Evolutionary conservation across 2,888 invertebrate species (phyloP).

Genomic region (Linnaemya tessellans): DNA sequence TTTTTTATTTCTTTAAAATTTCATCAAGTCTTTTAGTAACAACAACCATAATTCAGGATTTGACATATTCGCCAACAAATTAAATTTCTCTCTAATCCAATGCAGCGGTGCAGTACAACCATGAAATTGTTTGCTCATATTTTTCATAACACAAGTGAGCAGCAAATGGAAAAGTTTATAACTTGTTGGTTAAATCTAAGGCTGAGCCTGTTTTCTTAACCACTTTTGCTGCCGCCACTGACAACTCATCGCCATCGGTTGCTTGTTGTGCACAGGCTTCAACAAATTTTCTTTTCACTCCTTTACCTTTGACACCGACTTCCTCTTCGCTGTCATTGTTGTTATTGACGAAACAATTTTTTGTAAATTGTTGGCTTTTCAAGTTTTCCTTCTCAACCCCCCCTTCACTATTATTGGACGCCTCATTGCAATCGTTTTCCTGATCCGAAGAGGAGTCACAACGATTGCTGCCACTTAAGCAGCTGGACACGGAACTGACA

Average conservation of each 20-base stretch:
- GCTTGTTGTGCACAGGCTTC: neutral
- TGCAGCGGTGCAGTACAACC: too few species aligned
- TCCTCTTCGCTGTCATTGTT: constrained; percentile 68
- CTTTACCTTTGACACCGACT: neutral
- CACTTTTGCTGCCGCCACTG: neutral
- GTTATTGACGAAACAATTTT: constrained; percentile 69
- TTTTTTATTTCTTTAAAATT: too few species aligned
- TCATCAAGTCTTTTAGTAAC: too few species aligned
- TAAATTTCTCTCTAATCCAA: too few species aligned
- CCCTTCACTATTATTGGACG: constrained; percentile 65
- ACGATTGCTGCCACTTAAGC: constrained; percentile 77
- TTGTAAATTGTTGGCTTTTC: constrained; percentile 70
- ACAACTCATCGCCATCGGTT: neutral
- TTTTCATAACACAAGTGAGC: too few species aligned
- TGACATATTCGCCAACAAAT: too few species aligned
- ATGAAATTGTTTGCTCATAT: too few species aligned
- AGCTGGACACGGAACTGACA: constrained; percentile 83
- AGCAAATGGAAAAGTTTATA: too few species aligned
- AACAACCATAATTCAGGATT: too few species aligned
- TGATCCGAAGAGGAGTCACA: constrained; percentile 59
- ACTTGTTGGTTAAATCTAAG: constrained; percentile 63
- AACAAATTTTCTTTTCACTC: constrained; percentile 48
- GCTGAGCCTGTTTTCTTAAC: constrained; percentile 29
- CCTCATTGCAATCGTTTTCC: constrained; percentile 50
- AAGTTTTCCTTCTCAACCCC: constrained; percentile 73